Base-by-base conservation (phyloP, 1,140 invertebrate species). In the Euborellia annulipes region DNA sequence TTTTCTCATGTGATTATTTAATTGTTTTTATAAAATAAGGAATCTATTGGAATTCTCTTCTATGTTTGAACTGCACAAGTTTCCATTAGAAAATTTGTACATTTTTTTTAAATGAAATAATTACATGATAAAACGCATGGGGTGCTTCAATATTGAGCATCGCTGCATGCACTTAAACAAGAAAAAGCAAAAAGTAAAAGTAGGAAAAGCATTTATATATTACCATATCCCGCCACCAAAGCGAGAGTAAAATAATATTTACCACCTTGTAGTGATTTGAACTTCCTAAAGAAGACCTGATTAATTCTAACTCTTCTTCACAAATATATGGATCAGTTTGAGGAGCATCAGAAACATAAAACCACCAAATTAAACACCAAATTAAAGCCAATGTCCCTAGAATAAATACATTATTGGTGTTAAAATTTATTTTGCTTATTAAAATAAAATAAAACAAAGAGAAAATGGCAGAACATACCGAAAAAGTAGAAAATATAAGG, bases 401-500 rank as follows among this genome's bases (percentile, higher is more conserved):
- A 30, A 36, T 3, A 39, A 41, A 37, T 11, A 21, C 18, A 20
- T 42, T 19, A 44, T 13, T 41, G 43, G 7, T 9, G 9, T 20
- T 44, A 23, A 3, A n/a, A 18, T n/a, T 13, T 20, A 17, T 21
- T n/a, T 43, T 21, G 8, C 38, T 20, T 14, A 14, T 27, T 21
- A 38, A 38, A 6, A 6, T 38, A 4, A 17, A 38, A 17, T 17
- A 6, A n/a, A 19, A 34, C 9, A 34, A 34, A 34, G 9, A 9
- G 32, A 9, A 34, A 34, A 34, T n/a, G n/a, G n/a, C 32, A 34
- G 9, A 19, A 38, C 8, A 38, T 38, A 38, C 36, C 36, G 59
- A 68, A 71, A 2, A 68, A 50, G 52, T 73, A 74, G 54, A 74
- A 74, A 20, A 73, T 66, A 14, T 62, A 62, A 2, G 61, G 62